phyloP scores from a whole-genome alignment of 2,113 vertebrate species.

The Osmerus mordax region DNA sequence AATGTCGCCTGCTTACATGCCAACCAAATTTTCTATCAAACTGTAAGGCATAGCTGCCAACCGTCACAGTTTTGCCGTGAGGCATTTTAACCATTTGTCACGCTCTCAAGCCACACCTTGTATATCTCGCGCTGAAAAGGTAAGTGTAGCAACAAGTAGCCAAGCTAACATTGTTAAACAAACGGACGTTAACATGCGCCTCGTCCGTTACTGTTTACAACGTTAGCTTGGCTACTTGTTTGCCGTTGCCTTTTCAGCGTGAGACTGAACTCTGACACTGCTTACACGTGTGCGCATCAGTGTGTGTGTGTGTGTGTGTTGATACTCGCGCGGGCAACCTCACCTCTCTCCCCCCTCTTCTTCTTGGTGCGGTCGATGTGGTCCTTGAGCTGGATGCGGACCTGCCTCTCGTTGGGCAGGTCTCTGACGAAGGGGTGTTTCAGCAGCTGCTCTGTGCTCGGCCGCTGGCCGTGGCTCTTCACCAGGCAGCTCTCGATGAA shows the following conservation, averaged over 20 bases:
- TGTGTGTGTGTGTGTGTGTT: not conserved
- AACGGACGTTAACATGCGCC: too few relatives aligned
- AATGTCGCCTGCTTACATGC: not conserved
- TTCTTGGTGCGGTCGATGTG: constrained; percentile 77
- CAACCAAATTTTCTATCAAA: too few relatives aligned
- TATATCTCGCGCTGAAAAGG: too few relatives aligned
- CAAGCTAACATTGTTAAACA: too few relatives aligned
- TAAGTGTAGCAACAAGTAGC: too few relatives aligned
- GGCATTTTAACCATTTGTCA: too few relatives aligned
- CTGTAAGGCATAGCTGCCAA: too few relatives aligned
- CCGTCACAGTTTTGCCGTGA: too few relatives aligned
- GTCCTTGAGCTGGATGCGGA: constrained; percentile 98
- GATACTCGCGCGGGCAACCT: not conserved
- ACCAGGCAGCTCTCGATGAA: constrained; percentile 94
- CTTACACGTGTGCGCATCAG: constrained; percentile 17
- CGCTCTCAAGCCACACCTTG: too few relatives aligned
- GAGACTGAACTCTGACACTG: not conserved
- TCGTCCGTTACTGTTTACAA: too few relatives aligned
- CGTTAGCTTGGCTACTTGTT: too few relatives aligned
- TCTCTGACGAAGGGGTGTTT: constrained; percentile 91
- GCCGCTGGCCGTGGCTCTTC: constrained; percentile 89
- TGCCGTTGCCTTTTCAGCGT: too few relatives aligned
- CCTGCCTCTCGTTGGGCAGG: constrained; percentile 88
- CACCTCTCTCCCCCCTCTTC: constrained; percentile 72
- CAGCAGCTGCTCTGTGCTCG: constrained; percentile 88